Evolutionary conservation across 2,888 invertebrate genomes (phyloP).

Genomic region (Phasia obesa): DNA sequence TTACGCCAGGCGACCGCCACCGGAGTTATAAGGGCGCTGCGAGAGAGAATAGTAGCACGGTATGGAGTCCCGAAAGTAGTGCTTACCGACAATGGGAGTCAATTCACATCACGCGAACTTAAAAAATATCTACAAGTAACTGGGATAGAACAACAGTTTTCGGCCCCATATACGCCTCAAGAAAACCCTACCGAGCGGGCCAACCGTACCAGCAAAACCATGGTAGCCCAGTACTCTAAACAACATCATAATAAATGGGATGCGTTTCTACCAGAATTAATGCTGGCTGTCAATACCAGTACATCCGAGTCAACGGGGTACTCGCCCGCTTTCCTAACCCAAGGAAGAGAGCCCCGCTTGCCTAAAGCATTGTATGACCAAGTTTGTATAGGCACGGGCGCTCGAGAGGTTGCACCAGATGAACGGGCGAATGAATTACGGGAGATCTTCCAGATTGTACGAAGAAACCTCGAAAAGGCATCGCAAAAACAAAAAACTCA

Average conservation of each 20-base stretch:
- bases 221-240: neutral
- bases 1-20: neutral
- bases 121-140: neutral
- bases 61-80: too few species aligned
- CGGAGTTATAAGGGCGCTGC: neutral
- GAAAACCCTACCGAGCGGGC: neutral
- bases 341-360: slow-evolving; percentile 37
- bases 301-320: slow-evolving; percentile 18
- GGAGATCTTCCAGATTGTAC: slow-evolving; percentile 5
- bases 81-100: too few species aligned
- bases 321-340: slow-evolving; percentile 1
- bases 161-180: slow-evolving; percentile 17
- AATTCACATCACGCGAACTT: too few species aligned
- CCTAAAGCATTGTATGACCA: slow-evolving; percentile 13
- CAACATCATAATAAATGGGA: slow-evolving; percentile 1
- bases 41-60: too few species aligned
- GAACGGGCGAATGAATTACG: neutral
- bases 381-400: slow-evolving; percentile 1
- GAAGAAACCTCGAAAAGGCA: neutral
- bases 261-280: slow-evolving; percentile 1
- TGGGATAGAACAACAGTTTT: slow-evolving; percentile 6
- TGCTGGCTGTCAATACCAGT: slow-evolving; percentile 26
- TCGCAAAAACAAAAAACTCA: too few species aligned
- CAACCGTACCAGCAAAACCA: neutral
- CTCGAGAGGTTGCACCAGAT: neutral